Conservation (phyloP, 2,888 invertebrate species). For the Calephelis perditalis region DNA sequence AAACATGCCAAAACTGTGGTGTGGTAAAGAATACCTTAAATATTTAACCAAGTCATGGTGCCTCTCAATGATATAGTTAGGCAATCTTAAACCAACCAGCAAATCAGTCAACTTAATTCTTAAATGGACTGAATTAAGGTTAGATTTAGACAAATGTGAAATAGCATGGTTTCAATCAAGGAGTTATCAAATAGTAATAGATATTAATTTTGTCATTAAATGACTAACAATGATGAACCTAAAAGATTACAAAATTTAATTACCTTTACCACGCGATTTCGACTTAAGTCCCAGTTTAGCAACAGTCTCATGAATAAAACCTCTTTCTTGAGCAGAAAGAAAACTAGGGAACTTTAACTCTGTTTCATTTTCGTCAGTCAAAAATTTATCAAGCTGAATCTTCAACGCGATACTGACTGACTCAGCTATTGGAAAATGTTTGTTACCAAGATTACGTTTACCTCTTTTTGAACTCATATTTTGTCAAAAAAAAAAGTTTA, state of each 20-base stretch:
- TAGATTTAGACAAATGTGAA: too few relatives aligned
- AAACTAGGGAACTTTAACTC: conserved; percentile 83
- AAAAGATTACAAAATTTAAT: conserved; percentile 9
- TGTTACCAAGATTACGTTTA: conserved; percentile 56
- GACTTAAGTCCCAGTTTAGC: conserved; percentile 84
- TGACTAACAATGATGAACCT: too few relatives aligned
- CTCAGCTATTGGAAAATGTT: conserved; percentile 69
- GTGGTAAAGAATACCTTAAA: too few relatives aligned
- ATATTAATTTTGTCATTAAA: too few relatives aligned
- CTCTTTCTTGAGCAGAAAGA: conserved; percentile 86
- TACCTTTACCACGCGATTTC: conserved; percentile 89
- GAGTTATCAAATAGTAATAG: too few relatives aligned
- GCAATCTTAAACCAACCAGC: too few relatives aligned
- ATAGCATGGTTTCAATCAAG: too few relatives aligned
- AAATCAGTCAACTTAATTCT: too few relatives aligned
- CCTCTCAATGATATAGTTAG: too few relatives aligned
- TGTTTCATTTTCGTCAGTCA: conserved; percentile 67
- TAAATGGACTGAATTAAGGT: too few relatives aligned
- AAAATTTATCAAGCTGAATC: conserved; percentile 67
- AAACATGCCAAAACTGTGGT: too few relatives aligned
- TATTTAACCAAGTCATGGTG: too few relatives aligned
- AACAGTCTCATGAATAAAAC: conserved; percentile 86
- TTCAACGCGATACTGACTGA: conserved; percentile 71
- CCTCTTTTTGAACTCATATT: conserved; percentile 67
- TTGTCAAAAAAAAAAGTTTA: not conserved